Conservation (phyloP, 1,140 invertebrate species). For the Caerostris darwini region DNA sequence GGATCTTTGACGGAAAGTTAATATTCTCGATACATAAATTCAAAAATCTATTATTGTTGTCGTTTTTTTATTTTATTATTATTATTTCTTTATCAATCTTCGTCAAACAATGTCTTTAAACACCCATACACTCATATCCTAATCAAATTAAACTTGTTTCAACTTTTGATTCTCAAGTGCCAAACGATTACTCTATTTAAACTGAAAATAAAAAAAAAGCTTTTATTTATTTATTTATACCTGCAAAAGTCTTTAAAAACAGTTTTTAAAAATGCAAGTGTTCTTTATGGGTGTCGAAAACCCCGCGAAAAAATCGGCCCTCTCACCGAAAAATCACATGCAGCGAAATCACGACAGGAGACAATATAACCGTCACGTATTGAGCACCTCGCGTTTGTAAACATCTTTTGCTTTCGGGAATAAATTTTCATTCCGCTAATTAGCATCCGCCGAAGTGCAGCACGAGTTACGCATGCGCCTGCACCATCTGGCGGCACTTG, state of each 20-base stretch:
- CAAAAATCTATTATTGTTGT: no score
- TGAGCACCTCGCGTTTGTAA: constrained; percentile 66
- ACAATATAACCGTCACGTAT: constrained; percentile 53
- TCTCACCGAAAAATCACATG: background rate
- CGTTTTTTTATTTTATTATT: no score
- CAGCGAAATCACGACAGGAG: constrained; percentile 60
- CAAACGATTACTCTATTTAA: background rate
- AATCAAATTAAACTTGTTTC: background rate
- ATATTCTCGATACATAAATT: no score
- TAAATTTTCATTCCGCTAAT: constrained; percentile 75
- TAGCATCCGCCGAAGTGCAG: constrained; percentile 53
- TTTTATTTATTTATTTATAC: background rate
- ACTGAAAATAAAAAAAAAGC: background rate
- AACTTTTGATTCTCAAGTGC: background rate
- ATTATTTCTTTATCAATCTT: no score
- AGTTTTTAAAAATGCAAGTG: background rate
- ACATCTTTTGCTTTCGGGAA: constrained; percentile 73
- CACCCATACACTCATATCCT: background rate
- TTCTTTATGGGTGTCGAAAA: background rate
- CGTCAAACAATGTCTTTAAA: background rate
- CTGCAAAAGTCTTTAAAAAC: background rate
- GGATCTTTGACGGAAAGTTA: no score
- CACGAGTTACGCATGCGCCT: constrained; percentile 56
- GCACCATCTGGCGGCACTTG: constrained; percentile 59
- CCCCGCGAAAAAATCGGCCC: background rate